Evolutionary conservation across 35 echinoderm and acorn worm genomes (phyloP), one percentile per base, ranked within the genome.

Genomic region (Anneissia japonica): DNA sequence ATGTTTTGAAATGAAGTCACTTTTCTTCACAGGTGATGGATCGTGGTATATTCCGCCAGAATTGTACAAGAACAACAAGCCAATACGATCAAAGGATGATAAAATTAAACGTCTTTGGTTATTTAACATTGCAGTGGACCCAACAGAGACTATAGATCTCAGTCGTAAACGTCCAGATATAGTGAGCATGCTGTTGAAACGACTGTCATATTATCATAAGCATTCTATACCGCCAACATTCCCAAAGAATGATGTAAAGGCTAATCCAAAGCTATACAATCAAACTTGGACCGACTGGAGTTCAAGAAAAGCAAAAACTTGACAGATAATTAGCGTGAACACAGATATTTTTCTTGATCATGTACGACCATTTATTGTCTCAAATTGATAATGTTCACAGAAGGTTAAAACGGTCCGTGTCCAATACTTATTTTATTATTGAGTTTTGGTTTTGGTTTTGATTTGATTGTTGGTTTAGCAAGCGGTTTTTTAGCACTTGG

Each of bases 171-270:
- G 38, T 4, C 79, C 79, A 30, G 79, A 81, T 10, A 81, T 81
- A 39, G 79, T 81, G 1, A 32, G 9, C 5, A 39, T 38, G n/a
- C 40, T 81, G 30, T 30, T 81, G 0, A 30, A 40, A 40, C 4
- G 37, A 37, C 37, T 81, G 7, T 29, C n/a, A 38, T 39, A 39
- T 6, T 81, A 81, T 40, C 38, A 81, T 32, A 35, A 81, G 16
- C n/a, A 40, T 81, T 81, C 79, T 38, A 16, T 81, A 35, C 79
- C 79, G 37, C 79, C 79, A 81, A 37, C 35, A 30, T 81, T 81
- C n/a, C 79, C 79, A 6, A 14, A 32, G n/a, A 36, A 81, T 38
- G 79, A 81, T 40, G 36, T 81, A 10, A 81, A 40, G 21, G 51
- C 51, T 1, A 64, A 64, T 64, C 51, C 51, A 64, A 64, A 64